Evolutionary conservation across 2,888 invertebrate genomes (phyloP), one percentile per base, ranked within the genome.

Genomic region (Cacoxenus indagator): DNA sequence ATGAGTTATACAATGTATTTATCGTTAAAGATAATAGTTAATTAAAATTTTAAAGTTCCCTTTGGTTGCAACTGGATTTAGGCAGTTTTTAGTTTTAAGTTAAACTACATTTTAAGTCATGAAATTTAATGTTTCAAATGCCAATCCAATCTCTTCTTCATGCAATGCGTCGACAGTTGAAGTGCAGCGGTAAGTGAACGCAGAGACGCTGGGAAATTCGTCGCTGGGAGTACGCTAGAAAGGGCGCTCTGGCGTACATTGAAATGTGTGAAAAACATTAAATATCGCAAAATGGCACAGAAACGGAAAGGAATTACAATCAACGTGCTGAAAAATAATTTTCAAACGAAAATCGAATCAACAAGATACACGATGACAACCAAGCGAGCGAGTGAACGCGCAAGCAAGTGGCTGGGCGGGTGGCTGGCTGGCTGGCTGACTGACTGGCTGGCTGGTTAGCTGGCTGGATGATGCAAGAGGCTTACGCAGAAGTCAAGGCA

Each of bases 261-360:
- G n/a, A 3, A 4, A n/a, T 37, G 45, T 62, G 26, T 45, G 45
- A 9, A 24, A 62, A 62, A 62, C 45, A 62, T 62, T 62, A 43
- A 62, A 45, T 62, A 45, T 62, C 45, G 24, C 29, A 51, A 62
- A 62, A 62, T 62, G 45, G 46, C 65, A 69, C 26, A 55, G 45
- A 22, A 45, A 24, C 26, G 24, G 24, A 14, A 29, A 37, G 48
- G 65, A 69, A 69, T 71, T 75, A 67, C 70, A 65, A 70, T 68
- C 64, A 72, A 73, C 72, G 70, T 71, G 65, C 65, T 72, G 70
- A 67, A 69, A 73, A 75, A 75, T 77, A 74, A 77, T 74, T 76
- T 75, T 73, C 71, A 76, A 75, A 73, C 74, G 75, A 74, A 76
- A 75, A 76, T 77, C 73, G 73, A 77, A 77, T 77, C 76, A 73